A percentile compares a stretch with the other conserved stretches of the same genome.
Evolutionary conservation across 2,888 invertebrate species (phyloP).

Genomic region (Pseudococcus viburni): DNA sequence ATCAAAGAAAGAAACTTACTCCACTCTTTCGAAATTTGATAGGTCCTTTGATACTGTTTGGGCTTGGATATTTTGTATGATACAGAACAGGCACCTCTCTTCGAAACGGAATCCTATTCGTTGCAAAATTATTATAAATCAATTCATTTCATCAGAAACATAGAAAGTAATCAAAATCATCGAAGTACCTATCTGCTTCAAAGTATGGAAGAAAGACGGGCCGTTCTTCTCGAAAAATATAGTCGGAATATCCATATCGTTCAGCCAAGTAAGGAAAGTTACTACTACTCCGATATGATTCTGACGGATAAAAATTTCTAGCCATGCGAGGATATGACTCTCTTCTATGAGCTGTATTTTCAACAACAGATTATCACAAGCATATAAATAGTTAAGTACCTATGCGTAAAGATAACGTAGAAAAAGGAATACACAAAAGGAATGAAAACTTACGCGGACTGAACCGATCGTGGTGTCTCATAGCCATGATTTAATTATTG

Average conservation of each 20-base stretch:
- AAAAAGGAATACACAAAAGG: background rate
- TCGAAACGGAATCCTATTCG: background rate
- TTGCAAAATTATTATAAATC: background rate
- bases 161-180: background rate
- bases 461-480: background rate
- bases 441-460: background rate
- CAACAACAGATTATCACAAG: background rate
- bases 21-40: background rate
- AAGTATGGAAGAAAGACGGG: background rate
- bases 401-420: background rate
- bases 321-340: background rate
- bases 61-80: background rate
- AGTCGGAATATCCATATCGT: background rate
- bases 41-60: background rate
- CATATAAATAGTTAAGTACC: too few relatives aligned
- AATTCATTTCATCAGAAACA: background rate
- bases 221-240: background rate
- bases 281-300: background rate
- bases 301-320: background rate
- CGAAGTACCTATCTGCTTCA: background rate
- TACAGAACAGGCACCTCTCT: background rate
- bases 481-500: background rate
- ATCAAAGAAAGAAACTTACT: background rate
- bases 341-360: background rate
- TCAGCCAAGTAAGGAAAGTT: background rate